Conservation (phyloP, 30 jellyfish, hydroid and myxozoan genomes). For the Morbakka virulenta region DNA sequence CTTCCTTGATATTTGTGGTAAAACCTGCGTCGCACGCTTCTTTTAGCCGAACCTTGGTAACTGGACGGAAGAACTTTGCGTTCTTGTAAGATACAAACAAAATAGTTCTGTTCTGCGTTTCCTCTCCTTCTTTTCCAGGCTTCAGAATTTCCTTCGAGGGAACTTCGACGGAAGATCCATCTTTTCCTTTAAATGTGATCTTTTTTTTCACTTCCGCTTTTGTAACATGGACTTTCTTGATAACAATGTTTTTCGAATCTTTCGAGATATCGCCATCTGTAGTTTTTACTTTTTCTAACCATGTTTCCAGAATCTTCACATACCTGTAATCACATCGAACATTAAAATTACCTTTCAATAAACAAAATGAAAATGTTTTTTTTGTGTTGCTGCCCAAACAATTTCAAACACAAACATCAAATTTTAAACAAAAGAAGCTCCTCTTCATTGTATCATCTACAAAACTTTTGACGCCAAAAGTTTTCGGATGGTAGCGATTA, state of each 20-base stretch:
- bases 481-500: no score
- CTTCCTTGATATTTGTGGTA: slow-evolving; percentile 65
- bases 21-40: slow-evolving; percentile 74
- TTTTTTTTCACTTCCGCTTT: slow-evolving; percentile 56
- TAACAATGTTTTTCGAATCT: slow-evolving; percentile 67
- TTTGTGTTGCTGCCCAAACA: neutral
- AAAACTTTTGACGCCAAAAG: no score
- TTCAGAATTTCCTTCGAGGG: slow-evolving; percentile 30
- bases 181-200: slow-evolving; percentile 73
- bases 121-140: slow-evolving; percentile 8
- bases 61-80: slow-evolving; percentile 67
- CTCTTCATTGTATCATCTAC: no score
- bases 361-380: neutral
- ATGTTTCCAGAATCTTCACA: slow-evolving; percentile 87
- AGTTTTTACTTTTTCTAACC: slow-evolving; percentile 81
- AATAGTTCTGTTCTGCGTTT: slow-evolving; percentile 58
- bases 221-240: slow-evolving; percentile 57
- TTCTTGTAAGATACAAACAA: slow-evolving; percentile 88
- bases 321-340: no score
- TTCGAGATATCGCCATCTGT: slow-evolving; percentile 57
- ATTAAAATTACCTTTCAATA: no score
- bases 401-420: no score
- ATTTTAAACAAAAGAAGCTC: no score
- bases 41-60: slow-evolving; percentile 27
- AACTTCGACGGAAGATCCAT: slow-evolving; percentile 45